A percentile compares a stretch with the other conserved stretches of the same genome.
These are phyloP conservation scores for Paramisgurnus dabryanus DNA, from an alignment of 2,113 vertebrate genomes.

Conservation along the genomic window DNA sequence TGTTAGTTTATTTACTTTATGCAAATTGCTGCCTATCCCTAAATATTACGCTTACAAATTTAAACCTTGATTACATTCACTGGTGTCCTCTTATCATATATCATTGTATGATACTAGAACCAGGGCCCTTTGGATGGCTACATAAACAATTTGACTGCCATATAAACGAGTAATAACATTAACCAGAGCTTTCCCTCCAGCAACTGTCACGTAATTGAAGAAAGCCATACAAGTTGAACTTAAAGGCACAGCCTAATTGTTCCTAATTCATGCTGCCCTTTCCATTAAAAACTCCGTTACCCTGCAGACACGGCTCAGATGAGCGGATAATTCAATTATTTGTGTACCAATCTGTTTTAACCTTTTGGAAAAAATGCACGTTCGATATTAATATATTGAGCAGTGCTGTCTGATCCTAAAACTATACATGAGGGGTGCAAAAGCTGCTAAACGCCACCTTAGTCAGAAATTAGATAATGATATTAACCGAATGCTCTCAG, in stretches of 20 bases:
- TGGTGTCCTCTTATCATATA: conserved; percentile 27
- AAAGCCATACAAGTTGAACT: conserved; percentile 47
- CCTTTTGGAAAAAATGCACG: conserved; percentile 61
- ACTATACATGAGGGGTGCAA: neutral
- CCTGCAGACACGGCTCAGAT: conserved; percentile 65
- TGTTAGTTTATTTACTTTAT: neutral
- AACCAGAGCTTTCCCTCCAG: conserved; percentile 32
- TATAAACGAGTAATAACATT: conserved; percentile 41
- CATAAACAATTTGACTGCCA: conserved; percentile 13
- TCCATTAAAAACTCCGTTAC: conserved; percentile 60
- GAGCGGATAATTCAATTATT: conserved; percentile 70
- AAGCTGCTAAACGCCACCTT: too few relatives aligned
- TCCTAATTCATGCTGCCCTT: conserved; percentile 62
- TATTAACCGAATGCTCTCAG: too few relatives aligned
- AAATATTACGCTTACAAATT: neutral
- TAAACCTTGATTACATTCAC: conserved; percentile 16
- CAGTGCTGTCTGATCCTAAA: conserved; percentile 56
- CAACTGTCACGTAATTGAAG: conserved; percentile 50
- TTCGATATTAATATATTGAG: conserved; percentile 47
- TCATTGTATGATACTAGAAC: neutral
- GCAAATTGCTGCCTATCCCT: neutral
- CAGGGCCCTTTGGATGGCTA: neutral
- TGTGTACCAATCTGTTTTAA: conserved; percentile 52
- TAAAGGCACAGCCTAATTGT: conserved; percentile 49
- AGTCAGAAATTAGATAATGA: too few relatives aligned